Percentiles rank a stretch among this genome's conserved stretches.
These are phyloP conservation scores for Naso thynnoides DNA, from an alignment of 2,797 vertebrate species.

Conservation along the genomic window DNA sequence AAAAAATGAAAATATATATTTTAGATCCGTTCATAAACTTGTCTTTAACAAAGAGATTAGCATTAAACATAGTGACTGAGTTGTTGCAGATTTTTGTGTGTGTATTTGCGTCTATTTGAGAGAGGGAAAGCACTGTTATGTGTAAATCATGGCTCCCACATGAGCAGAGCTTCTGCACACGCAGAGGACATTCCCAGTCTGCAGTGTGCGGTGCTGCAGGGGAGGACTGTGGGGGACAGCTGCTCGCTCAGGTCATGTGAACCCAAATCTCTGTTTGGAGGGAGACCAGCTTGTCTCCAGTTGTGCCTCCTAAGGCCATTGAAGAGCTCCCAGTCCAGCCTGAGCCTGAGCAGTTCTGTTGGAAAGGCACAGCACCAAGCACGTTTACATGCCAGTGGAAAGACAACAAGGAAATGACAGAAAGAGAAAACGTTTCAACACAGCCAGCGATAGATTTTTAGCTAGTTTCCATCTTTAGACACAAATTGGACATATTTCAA, in stretches of 20 bases:
- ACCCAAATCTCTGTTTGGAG: constrained; percentile 79
- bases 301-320: constrained; percentile 72
- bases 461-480: not conserved
- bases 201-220: constrained; percentile 51
- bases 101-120: constrained; percentile 3
- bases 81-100: too few species aligned
- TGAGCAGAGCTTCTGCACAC: constrained; percentile 33
- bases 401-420: constrained; percentile 1
- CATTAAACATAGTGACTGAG: too few species aligned
- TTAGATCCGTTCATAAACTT: too few species aligned
- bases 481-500: not conserved
- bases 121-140: constrained; percentile 20
- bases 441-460: constrained; percentile 2
- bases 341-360: constrained; percentile 28
- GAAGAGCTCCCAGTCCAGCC: constrained; percentile 62
- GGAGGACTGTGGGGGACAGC: constrained; percentile 72
- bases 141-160: constrained; percentile 41
- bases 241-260: constrained; percentile 80
- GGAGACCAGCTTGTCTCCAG: constrained; percentile 82
- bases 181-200: constrained; percentile 52
- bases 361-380: constrained; percentile 28
- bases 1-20: not conserved
- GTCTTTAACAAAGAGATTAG: too few species aligned
- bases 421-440: not conserved
- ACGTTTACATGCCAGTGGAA: constrained; percentile 6